Evolutionary conservation across 1,140 invertebrate genomes (phyloP).

Genomic region (Drosophila lini): DNA sequence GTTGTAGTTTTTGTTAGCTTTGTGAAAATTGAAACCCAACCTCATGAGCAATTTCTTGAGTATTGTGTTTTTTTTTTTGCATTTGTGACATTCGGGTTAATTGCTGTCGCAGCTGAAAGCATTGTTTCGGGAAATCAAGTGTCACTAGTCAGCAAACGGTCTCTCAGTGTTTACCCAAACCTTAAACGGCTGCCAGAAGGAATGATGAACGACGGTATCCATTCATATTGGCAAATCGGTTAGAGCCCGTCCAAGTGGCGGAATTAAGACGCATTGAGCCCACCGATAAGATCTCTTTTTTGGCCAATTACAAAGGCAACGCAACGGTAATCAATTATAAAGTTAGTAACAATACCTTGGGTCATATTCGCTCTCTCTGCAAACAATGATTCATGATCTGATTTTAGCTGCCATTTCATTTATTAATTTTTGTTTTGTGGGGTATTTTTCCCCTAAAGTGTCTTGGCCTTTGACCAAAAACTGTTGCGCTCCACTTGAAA

Average conservation of each 20-base stretch:
- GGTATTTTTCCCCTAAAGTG: constrained; percentile 26
- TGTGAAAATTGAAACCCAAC: constrained; percentile 37
- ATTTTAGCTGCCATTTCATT: constrained; percentile 36
- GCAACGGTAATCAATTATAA: constrained; percentile 43
- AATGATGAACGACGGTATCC: constrained; percentile 48
- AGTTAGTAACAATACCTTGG: constrained; percentile 40
- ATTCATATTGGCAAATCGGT: constrained; percentile 44
- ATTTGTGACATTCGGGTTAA: constrained; percentile 49
- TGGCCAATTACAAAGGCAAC: constrained; percentile 29
- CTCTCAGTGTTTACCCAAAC: constrained; percentile 18
- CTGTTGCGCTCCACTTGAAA: constrained; percentile 59
- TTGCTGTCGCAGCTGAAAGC: constrained; percentile 36
- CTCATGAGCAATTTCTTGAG: constrained; percentile 48
- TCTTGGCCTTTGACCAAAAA: constrained; percentile 62
- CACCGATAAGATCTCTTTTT: constrained; percentile 35
- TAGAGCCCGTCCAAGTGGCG: constrained; percentile 39
- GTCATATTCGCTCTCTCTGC: constrained; percentile 10
- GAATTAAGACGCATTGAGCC: constrained; percentile 41
- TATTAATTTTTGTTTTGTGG: background rate
- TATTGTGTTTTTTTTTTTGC: constrained; percentile 33
- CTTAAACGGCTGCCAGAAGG: constrained; percentile 19
- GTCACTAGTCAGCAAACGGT: constrained; percentile 14
- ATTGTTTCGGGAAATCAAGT: constrained; percentile 22
- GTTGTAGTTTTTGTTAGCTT: constrained; percentile 9
- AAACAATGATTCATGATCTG: constrained; percentile 38